phyloP scores from a whole-genome alignment of 2,888 invertebrate genomes.

The Emesis russula region DNA sequence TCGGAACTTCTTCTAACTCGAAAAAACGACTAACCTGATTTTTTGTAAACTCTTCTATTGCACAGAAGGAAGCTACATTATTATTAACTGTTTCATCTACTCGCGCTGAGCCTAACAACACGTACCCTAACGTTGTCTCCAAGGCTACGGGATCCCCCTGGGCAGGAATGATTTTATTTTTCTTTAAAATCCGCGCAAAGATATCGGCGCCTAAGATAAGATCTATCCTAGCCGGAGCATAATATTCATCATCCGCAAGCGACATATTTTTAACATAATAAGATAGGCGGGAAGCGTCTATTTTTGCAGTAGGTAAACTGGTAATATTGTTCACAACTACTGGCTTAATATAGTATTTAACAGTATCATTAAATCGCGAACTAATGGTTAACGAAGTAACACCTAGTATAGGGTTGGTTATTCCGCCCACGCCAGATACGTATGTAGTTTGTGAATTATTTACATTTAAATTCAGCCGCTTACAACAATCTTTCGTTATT shows the following conservation, averaged over 20 bases:
- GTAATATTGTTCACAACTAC: conserved; percentile 39
- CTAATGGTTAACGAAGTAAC: conserved; percentile 32
- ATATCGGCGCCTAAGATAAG: conserved; percentile 44
- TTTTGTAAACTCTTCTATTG: conserved; percentile 16
- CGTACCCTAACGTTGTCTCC: neutral
- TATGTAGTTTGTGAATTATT: neutral
- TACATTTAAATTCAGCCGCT: conserved; percentile 30
- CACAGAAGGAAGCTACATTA: conserved; percentile 23
- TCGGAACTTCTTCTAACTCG: conserved; percentile 38
- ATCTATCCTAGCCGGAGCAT: conserved; percentile 28
- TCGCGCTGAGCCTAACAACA: conserved; percentile 15
- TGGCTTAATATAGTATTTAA: conserved; percentile 31
- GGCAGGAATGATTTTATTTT: conserved; percentile 23
- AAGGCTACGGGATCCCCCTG: neutral
- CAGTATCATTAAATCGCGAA: conserved; percentile 23
- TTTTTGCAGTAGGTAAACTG: conserved; percentile 29
- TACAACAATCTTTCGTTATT: conserved; percentile 44
- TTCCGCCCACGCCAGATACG: conserved; percentile 31
- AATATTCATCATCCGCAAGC: conserved; percentile 44
- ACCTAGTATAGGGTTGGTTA: conserved; percentile 34
- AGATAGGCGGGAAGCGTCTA: conserved; percentile 15
- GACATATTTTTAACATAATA: conserved; percentile 42
- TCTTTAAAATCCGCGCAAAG: conserved; percentile 36
- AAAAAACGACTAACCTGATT: conserved; percentile 30
- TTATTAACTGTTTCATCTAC: neutral